Base-by-base conservation (phyloP, 2,888 invertebrate species). In the Dimorphilus gyrociliatus region DNA sequence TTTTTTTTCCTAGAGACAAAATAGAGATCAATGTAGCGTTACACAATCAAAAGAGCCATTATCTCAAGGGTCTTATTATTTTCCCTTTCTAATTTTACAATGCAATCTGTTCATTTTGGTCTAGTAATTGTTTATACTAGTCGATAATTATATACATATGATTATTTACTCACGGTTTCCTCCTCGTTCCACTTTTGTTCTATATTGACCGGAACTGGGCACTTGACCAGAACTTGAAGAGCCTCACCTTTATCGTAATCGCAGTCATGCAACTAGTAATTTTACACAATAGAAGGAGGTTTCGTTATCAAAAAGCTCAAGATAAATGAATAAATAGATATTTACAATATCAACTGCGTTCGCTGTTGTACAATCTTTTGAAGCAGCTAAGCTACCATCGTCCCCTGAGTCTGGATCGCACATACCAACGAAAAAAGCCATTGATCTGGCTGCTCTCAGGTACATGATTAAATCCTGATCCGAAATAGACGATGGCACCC, bases 371-470 rank as follows among this genome's bases (percentile, higher is more conserved):
- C 88, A 88, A 68, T 92, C 92, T 60, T 88, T 73, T 53, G 85
- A 84, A 51, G 90, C 92, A 46, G 90, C 88, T 55, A 84, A 77
- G 67, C 86, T 88, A 54, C 90, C 90, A 66, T 92, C 90, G 66
- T 90, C 90, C 32, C 88, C 81, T 44, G 82, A 82, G 35, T 90
- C 90, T 41, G 88, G 88, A 71, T 90, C 88, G 72, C 90, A 90
- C 86, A 92, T 88, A 51, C 90, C 86, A 43, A 90, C 90, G 68
- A 92, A 92, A 36, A 90, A 90, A 58, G 92, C 90, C 81, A 94
- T 88, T 39, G 88, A 63, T 53, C 90, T 76, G 46, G 88, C 90
- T 48, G 90, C 92, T 54, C 90, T 72, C 63, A 92, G 74, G 70
- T 85, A 92, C 88, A 92, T 90, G 58, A 90, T 75, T 62, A 92